These are phyloP conservation scores for Dryocosmus kuriphilus DNA, from an alignment of 2,888 invertebrate species.

Conservation along the genomic window DNA sequence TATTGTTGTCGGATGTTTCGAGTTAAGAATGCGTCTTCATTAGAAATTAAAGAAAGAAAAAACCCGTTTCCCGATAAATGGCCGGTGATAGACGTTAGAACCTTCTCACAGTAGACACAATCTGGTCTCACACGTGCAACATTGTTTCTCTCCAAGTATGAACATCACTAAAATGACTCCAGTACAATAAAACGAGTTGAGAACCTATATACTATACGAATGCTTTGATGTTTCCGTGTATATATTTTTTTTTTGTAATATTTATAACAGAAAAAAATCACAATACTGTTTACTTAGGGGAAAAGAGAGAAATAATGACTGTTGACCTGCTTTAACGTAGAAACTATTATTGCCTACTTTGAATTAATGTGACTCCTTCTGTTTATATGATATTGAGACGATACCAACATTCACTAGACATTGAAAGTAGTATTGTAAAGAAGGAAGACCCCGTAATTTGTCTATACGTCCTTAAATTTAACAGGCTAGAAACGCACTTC, in stretches of 20 bases:
- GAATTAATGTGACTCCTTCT: background rate
- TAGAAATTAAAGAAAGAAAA: background rate
- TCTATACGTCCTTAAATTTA: constrained; percentile 43
- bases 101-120: background rate
- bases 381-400: background rate
- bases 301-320: constrained; percentile 9
- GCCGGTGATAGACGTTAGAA: constrained; percentile 2
- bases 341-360: constrained; percentile 3
- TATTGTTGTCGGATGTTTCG: background rate
- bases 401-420: constrained; percentile 55
- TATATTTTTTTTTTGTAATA: constrained; percentile 8
- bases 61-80: background rate
- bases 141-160: background rate
- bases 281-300: background rate
- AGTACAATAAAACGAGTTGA: constrained; percentile 6
- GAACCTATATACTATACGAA: background rate
- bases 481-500: background rate
- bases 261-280: background rate
- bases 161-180: background rate
- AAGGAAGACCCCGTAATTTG: constrained; percentile 54
- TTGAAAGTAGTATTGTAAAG: constrained; percentile 64
- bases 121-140: background rate
- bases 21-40: background rate
- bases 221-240: background rate
- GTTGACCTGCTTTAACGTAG: constrained; percentile 9